Base-by-base conservation (phyloP, 2,797 vertebrate species). In the Alca torda region DNA sequence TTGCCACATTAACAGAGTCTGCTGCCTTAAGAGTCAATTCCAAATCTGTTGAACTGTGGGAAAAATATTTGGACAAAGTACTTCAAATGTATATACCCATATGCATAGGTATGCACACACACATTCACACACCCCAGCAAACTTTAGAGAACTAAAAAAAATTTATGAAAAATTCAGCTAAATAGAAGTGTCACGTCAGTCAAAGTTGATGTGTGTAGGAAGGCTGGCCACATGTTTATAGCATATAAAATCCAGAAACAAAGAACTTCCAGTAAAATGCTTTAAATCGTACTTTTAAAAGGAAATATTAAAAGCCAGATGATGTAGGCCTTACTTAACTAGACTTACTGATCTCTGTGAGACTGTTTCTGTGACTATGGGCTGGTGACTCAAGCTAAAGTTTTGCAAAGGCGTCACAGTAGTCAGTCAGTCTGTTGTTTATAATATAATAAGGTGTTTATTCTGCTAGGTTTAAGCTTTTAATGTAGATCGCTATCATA, bases 241-340 rank as follows among this genome's bases (percentile, higher is more conserved):
- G 87, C 61, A 87, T 68, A 85, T 41, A 93, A 97, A 95, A 81
- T 31, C 45, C 63, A 39, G n/a, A 88, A 87, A 87, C 65, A 81
- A 89, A 95, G 83, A 80, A 89, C 57, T 89, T 82, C 60, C 56
- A 91, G 57, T 78, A 90, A 94, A 94, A 89, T 84, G n/a, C 43
- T 72, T 84, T 67, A 91, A 84, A 93, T 78, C 53, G 46, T n/a
- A 64, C 30, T 69, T 87, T 63, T 51, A 64, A 84, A 87, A 50
- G 31, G 26, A 68, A 85, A 54, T 75, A 61, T 8, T 67, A 77
- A 83, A 81, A 80, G 26, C 24, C 45, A 87, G 54, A 59, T 79
- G 69, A 89, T 53, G 45, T 18, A 70, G 82, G 14, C 24, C 26
- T 75, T 86, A 41, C 53, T 89, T 79, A 82, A 75, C n/a, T 6